Base-by-base conservation (phyloP, 2,113 vertebrate genomes). In the Pelecanus crispus region DNA sequence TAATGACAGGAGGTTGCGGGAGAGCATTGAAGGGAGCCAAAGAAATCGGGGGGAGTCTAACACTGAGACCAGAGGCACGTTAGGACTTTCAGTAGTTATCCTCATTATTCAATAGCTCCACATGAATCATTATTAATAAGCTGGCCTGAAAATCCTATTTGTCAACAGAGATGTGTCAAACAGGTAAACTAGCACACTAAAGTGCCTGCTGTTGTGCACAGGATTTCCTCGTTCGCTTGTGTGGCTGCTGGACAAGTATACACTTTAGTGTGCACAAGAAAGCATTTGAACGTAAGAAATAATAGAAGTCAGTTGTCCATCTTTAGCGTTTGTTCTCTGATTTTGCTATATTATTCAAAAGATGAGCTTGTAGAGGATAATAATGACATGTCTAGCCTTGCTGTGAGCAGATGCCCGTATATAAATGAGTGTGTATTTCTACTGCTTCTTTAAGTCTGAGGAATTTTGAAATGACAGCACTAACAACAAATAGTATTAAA, bases 1-100 rank as follows among this genome's bases (percentile, higher is more conserved):
- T 38, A 29, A 25, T 9, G 56, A 11, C 12, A 2, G 70, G 70
- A 47, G 80, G 21, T 59, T 10, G 34, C 2, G 0, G 55, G 36
- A 42, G 45, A 44, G 71, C 17, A 0, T 25, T 7, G 2, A 2
- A 38, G 44, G 62, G 56, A 91, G 68, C 56, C 31, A 50, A 0
- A 2, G 59, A 38, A 52, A 72, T 36, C 0, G 0, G 1, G 0
- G 6, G 11, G 34, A 52, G 50, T 0, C 58, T 13, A 50, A n/a
- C 38, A 2, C 58, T 1, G 0, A 52, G 53, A 32, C 11, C 36
- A 34, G 47, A 40, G 55, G 26, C 19, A 1, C 0, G 0, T 50
- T 15, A 3, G 3, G 32, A 4, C 75, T 83, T 52, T 5, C 50
- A 28, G 63, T 31, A 36, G 32, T 78, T 71, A 31, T 5, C 79